Conservation (phyloP, 1,140 invertebrate species). For the Drosophila hydei region DNA sequence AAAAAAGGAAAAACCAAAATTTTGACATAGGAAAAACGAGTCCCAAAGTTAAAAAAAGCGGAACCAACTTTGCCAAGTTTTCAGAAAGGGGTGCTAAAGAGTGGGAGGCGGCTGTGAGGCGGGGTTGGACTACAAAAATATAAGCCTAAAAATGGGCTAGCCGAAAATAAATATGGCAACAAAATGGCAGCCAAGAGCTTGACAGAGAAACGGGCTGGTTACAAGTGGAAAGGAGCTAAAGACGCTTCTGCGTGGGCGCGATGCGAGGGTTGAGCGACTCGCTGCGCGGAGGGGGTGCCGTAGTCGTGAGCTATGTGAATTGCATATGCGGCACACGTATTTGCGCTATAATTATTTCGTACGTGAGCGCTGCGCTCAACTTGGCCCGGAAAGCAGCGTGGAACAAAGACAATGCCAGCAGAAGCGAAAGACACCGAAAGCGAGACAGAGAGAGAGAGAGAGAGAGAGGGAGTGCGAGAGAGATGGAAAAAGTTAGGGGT, state of each 20-base stretch:
- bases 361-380: constrained; percentile 65
- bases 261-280: neutral
- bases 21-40: constrained; percentile 42
- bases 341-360: constrained; percentile 82
- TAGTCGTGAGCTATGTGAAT: constrained; percentile 41
- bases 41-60: constrained; percentile 17
- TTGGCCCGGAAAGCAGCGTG: constrained; percentile 28
- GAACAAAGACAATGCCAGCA: constrained; percentile 39
- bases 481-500: too few species aligned
- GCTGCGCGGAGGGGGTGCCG: neutral
- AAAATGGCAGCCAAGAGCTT: constrained; percentile 33
- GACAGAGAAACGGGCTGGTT: neutral
- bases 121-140: constrained; percentile 18
- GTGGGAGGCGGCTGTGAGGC: too few species aligned
- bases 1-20: constrained; percentile 1
- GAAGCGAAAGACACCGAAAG: constrained; percentile 17
- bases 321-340: constrained; percentile 70
- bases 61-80: constrained; percentile 56
- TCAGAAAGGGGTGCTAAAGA: neutral
- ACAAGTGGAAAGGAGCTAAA: neutral
- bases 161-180: constrained; percentile 72
- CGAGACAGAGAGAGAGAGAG: constrained; percentile 25
- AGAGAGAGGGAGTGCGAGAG: neutral
- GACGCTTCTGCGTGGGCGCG: constrained; percentile 11
- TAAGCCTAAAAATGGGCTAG: constrained; percentile 67